A percentile compares a stretch with the other conserved stretches of the same genome.
phyloP scores from a whole-genome alignment of 2,113 vertebrate genomes.

The Alethe diademata region DNA sequence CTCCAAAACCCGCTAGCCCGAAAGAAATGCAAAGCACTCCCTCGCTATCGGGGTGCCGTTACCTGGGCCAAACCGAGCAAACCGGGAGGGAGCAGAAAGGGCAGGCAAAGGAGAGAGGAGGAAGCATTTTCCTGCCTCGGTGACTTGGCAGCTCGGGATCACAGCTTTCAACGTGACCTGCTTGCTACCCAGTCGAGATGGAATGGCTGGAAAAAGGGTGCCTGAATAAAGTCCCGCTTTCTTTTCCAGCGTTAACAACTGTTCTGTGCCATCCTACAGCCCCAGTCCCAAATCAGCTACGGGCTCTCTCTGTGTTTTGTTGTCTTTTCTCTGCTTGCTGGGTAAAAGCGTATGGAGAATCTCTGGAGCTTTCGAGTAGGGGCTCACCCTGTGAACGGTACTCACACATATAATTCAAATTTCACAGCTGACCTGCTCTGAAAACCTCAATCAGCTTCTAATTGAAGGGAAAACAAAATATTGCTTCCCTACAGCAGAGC shows the following conservation, averaged over 20 bases:
- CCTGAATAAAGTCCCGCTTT: neutral
- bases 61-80: neutral
- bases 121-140: neutral
- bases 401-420: conserved; percentile 96
- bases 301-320: neutral
- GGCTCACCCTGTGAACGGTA: conserved; percentile 84
- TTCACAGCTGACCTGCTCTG: conserved; percentile 98
- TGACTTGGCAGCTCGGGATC: neutral
- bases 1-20: neutral
- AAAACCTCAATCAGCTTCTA: conserved; percentile 99
- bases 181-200: neutral
- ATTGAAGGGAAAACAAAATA: conserved; percentile 97
- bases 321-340: conserved; percentile 59
- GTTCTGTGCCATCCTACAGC: neutral
- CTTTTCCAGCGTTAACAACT: neutral
- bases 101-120: neutral
- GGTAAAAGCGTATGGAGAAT: conserved; percentile 74
- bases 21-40: neutral
- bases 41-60: neutral
- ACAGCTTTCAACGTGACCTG: neutral
- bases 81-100: neutral
- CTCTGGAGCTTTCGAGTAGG: conserved; percentile 78
- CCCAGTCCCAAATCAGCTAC: neutral
- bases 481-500: conserved; percentile 94
- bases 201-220: neutral